Evolutionary conservation across 2,888 invertebrate genomes (phyloP), one percentile per base, ranked within the genome.

Genomic region (Drosophila nigricruria): DNA sequence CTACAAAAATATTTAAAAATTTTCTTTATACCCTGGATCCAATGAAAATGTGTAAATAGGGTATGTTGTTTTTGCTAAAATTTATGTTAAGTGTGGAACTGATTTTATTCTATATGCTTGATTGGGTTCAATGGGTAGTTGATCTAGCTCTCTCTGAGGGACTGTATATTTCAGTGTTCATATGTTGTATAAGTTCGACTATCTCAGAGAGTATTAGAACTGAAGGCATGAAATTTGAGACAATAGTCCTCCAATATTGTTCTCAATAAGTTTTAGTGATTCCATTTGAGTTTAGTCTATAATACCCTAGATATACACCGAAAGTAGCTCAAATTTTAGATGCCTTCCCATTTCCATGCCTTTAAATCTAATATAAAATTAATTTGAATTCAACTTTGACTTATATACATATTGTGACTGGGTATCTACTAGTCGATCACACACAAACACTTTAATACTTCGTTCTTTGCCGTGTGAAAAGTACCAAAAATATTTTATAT

Each of bases 391-490:
- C n/a, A 8, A 8, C 0, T 38, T 16, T 5, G 9, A 3, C 25
- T 25, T 9, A 5, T 12, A 12, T 18, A 45, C 23, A 45, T 25
- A n/a, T 27, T 5, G 2, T 0, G 0, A 1, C 5, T 20, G 49
- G 30, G 49, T 20, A 49, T 49, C 14, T 20, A 4, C 4, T 14
- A 30, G 30, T 49, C 18, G 0, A 20, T 6, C 30, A 6, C 12
- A 12, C 18, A 10, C 18, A 12, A 27, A 1, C 5, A 6, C 49
- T 49, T 6, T 30, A 5, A n/a, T 49, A 5, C 8, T 14, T 49
- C 18, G 14, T 65, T 49, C 34, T 42, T 16, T 65, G 68, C 82
- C 66, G 69, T 79, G 82, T 70, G 60, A 81, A 87, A 87, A 79
- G 56, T 56, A 50, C 49, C 16, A 50, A 30, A 47, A 27, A 30